Evolutionary conservation across 1,140 invertebrate genomes (phyloP), one percentile per base, ranked within the genome.

Genomic region (Matsumurasca onukii): DNA sequence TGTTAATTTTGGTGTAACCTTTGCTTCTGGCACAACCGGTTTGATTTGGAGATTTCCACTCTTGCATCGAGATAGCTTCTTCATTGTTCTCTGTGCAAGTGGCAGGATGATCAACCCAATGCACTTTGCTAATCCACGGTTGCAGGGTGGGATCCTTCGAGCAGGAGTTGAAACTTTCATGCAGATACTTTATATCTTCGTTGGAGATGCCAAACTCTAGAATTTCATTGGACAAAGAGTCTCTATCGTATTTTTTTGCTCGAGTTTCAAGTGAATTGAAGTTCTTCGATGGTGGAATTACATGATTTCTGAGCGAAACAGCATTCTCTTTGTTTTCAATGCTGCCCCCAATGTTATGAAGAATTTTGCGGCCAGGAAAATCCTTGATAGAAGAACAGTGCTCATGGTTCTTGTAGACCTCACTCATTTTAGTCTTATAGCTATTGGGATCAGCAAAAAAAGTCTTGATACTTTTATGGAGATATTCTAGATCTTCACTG

Each of bases 91-190:
- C 89, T n/a, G n/a, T n/a, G n/a, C n/a, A 2, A 89, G 86, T 31
- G 90, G 88, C 82, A 68, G 92, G 89, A 82, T 98, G 94, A 78
- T 98, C 94, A 12, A 97, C 93, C 95, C 95, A 98, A 80, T 97
- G 93, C 29, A 94, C 96, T 77, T 96, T 93, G 78, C 96, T 96
- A 48, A 97, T 81, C 91, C 94, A 97, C 76, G 90, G 92, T 70
- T 88, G 87, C 75, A 90, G 87, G 22, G 82, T 84, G 75, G 95
- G 91, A 1, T 52, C 49, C 2, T 89, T 87, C 52, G 97, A 80
- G 77, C 97, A 81, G 51, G 88, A 85, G 69, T 95, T 91, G 77
- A 97, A 98, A 51, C 91, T 92, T 70, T 84, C 80, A 74, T 91
- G 89, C 67, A 98, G 81, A 77, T 90, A 94, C 55, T 86, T 83